These are phyloP conservation scores for Mastomys coucha DNA, from an alignment of 2,113 vertebrate genomes.

Conservation along the genomic window DNA sequence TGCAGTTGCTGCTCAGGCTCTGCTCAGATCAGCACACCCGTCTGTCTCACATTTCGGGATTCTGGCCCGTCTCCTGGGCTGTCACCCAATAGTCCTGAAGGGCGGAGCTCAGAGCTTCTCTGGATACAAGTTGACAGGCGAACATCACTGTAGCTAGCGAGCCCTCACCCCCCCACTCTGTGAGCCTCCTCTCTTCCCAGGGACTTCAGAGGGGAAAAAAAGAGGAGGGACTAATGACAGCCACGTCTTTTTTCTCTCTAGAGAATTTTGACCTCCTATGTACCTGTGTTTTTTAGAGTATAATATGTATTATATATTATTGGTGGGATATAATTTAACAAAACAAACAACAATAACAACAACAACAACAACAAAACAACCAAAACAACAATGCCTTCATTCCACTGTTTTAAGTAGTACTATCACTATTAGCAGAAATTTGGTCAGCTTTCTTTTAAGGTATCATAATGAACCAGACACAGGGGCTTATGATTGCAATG, in stretches of 20 bases:
- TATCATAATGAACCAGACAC: not conserved
- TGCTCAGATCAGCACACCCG: constrained; percentile 24
- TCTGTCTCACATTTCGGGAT: not conserved
- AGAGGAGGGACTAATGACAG: not conserved
- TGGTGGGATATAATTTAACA: not conserved
- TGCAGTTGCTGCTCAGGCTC: not conserved
- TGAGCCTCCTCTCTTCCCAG: not conserved
- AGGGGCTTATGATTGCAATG: not conserved
- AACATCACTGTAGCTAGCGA: not conserved
- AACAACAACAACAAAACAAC: not conserved
- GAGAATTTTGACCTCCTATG: not conserved
- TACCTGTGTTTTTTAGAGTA: not conserved
- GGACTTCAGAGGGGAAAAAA: not conserved
- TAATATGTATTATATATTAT: not conserved
- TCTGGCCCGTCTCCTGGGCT: not conserved
- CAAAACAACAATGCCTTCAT: not conserved
- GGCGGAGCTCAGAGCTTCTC: not conserved
- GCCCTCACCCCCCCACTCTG: too few species aligned
- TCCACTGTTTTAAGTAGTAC: not conserved
- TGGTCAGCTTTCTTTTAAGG: not conserved
- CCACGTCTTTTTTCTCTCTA: not conserved
- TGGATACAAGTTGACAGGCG: not conserved
- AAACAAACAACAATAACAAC: not conserved
- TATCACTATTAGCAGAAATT: not conserved
- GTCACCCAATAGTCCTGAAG: not conserved